Evolutionary conservation across 2,888 invertebrate species (phyloP).

Genomic region (Notocelia uddmanniana): DNA sequence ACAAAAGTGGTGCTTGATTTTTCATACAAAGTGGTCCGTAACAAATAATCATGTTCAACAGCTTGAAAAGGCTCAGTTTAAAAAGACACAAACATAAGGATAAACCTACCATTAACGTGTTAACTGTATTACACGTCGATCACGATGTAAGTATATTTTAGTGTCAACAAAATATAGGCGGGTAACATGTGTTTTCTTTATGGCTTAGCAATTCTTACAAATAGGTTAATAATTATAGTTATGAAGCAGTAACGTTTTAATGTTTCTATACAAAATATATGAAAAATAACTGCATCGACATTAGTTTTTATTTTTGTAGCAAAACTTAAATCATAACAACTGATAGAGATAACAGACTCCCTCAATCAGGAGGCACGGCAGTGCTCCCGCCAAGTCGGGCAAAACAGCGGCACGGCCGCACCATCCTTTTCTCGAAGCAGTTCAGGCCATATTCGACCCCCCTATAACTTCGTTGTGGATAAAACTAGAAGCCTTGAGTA

Average conservation of each 20-base stretch:
- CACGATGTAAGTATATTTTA: slow-evolving; percentile 55
- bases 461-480: too few relatives aligned
- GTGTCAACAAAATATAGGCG: background rate
- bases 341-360: too few relatives aligned
- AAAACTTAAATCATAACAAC: background rate
- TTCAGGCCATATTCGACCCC: too few relatives aligned
- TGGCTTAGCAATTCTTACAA: slow-evolving; percentile 27
- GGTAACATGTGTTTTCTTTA: background rate
- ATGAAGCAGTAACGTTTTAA: background rate
- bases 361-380: too few relatives aligned
- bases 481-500: too few relatives aligned
- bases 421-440: too few relatives aligned
- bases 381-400: too few relatives aligned
- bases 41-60: slow-evolving; percentile 58
- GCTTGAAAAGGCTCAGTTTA: slow-evolving; percentile 64
- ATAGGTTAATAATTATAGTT: background rate
- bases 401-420: too few relatives aligned
- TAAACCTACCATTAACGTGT: slow-evolving; percentile 36
- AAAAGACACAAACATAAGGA: slow-evolving; percentile 57
- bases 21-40: slow-evolving; percentile 12
- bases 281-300: too few relatives aligned
- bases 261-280: too few relatives aligned
- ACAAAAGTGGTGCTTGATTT: slow-evolving; percentile 41
- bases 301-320: too few relatives aligned
- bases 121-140: slow-evolving; percentile 51